Percentiles rank a stretch among this genome's conserved stretches.
Conservation (phyloP, 2,113 vertebrate species). For the Cyphomyrus discorhynchus region DNA sequence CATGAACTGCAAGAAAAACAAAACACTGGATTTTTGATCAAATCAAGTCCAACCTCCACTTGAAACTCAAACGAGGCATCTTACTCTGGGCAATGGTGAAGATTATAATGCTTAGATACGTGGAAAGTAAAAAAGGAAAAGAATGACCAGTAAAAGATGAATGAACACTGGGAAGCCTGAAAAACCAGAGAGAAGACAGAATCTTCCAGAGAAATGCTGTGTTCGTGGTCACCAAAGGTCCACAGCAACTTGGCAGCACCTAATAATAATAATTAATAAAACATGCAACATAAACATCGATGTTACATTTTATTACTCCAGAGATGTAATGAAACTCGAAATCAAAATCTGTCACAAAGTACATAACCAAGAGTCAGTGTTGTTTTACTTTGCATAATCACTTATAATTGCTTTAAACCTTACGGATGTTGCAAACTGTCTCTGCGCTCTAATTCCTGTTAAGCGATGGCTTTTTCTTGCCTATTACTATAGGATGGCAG, state of each 20-base stretch:
- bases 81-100: neutral
- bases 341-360: neutral
- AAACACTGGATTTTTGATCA: neutral
- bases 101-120: neutral
- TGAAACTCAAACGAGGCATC: neutral
- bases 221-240: neutral
- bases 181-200: neutral
- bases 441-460: neutral
- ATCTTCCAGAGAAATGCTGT: neutral
- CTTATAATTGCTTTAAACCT: neutral
- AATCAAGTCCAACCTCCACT: neutral
- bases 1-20: neutral
- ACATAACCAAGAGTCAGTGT: neutral
- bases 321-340: neutral
- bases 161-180: neutral
- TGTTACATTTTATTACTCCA: neutral
- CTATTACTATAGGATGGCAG: neutral
- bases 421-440: neutral
- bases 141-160: neutral
- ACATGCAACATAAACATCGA: neutral
- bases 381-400: neutral
- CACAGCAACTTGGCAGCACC: neutral
- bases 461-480: neutral
- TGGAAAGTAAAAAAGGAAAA: neutral
- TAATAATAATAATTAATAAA: neutral